Percentiles rank a stretch among this genome's conserved stretches.
phyloP scores from a whole-genome alignment of 2,888 invertebrate genomes.

The Notodonta dromedarius region DNA sequence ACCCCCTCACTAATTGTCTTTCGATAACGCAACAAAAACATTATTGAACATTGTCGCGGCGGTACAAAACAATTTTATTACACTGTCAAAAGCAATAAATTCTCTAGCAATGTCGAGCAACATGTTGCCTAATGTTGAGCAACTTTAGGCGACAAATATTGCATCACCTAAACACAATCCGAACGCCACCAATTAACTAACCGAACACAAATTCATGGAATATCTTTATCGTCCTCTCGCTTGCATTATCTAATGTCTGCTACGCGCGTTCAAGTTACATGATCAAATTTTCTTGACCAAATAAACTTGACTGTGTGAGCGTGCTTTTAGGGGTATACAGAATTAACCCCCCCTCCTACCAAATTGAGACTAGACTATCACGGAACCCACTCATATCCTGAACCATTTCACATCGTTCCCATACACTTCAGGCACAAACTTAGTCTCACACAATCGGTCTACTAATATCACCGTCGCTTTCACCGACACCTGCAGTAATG shows the following conservation, averaged over 20 bases:
- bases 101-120: too few species aligned
- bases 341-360: neutral
- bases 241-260: neutral
- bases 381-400: constrained; percentile 32
- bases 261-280: too few species aligned
- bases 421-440: constrained; percentile 25
- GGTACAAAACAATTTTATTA: neutral
- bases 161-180: neutral
- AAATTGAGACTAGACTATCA: constrained; percentile 36
- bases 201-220: neutral
- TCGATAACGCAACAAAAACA: neutral
- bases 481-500: constrained; percentile 44
- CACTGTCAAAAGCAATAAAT: too few species aligned
- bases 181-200: neutral
- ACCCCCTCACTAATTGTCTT: neutral
- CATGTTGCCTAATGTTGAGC: too few species aligned
- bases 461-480: constrained; percentile 49
- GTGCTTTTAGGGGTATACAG: too few species aligned
- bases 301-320: too few species aligned
- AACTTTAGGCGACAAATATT: too few species aligned
- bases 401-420: constrained; percentile 16
- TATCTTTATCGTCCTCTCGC: neutral
- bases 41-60: neutral
- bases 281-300: too few species aligned
- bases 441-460: constrained; percentile 47